Evolutionary conservation across 2,797 vertebrate genomes (phyloP).

Genomic region (Thripadectes ignobilis): DNA sequence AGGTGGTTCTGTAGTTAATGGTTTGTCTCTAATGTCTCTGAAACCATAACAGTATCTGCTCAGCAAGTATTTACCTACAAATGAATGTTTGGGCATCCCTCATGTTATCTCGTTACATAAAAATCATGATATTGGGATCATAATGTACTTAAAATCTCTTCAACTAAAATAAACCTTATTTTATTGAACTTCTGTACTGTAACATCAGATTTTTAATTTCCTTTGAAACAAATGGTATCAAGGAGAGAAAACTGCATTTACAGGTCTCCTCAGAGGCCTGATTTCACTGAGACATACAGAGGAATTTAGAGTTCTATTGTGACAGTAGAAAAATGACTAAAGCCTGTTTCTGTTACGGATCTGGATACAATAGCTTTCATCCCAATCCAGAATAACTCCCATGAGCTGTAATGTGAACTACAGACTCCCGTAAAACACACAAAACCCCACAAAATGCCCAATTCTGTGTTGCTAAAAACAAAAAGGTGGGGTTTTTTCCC

Average conservation of each 20-base stretch:
- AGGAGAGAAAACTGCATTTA: background rate
- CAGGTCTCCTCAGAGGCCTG: background rate
- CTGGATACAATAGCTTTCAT: constrained; percentile 7
- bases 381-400: background rate
- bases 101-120: background rate
- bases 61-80: constrained; percentile 5
- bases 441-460: background rate
- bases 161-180: background rate
- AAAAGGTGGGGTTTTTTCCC: background rate
- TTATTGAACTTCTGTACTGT: background rate
- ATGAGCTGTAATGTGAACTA: background rate
- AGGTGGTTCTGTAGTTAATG: constrained; percentile 15
- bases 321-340: background rate
- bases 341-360: background rate
- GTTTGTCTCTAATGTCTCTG: constrained; percentile 34
- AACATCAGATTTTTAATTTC: background rate
- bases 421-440: background rate
- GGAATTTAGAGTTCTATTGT: background rate
- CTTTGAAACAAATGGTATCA: background rate
- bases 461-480: background rate
- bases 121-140: background rate
- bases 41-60: background rate
- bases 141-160: background rate
- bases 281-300: background rate
- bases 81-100: background rate